Percentiles rank a stretch among this genome's conserved stretches.
Evolutionary conservation across 2,113 vertebrate species (phyloP).

Genomic region (Murina feae): DNA sequence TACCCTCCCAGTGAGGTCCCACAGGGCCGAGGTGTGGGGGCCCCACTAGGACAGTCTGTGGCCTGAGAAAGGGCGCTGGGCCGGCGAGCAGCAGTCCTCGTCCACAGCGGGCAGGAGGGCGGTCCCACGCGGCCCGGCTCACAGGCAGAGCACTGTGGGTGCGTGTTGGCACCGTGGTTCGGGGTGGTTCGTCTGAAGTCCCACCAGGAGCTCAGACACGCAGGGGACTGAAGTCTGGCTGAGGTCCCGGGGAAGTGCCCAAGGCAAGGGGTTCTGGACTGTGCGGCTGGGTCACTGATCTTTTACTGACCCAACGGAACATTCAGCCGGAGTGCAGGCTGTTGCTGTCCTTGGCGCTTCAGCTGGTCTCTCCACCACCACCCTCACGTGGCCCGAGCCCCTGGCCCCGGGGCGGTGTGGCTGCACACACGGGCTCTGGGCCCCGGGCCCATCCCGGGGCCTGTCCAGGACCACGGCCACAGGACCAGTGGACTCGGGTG

Average conservation of each 20-base stretch:
- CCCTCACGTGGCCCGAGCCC: not conserved
- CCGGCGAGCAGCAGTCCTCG: not conserved
- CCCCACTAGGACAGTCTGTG: not conserved
- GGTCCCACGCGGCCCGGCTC: not conserved
- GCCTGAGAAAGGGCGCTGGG: not conserved
- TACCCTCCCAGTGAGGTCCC: not conserved
- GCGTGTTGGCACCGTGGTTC: accelerated
- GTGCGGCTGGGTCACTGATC: accelerated
- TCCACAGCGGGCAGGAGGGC: not conserved
- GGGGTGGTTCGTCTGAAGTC: accelerated
- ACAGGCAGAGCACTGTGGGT: not conserved
- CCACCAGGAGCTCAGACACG: accelerated
- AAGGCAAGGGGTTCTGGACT: too few species aligned
- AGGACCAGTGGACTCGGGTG: not conserved
- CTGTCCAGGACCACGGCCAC: not conserved
- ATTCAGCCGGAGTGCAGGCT: accelerated
- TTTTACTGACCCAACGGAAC: too few species aligned
- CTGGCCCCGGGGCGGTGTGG: not conserved
- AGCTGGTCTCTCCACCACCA: not conserved
- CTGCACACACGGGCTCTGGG: not conserved
- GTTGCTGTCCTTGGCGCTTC: accelerated
- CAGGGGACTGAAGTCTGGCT: accelerated
- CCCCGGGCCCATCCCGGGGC: not conserved
- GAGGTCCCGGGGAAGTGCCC: not conserved
- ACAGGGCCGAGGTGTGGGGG: not conserved